phyloP scores from a whole-genome alignment of 2,113 vertebrate genomes.

The Gallinago undulata region DNA sequence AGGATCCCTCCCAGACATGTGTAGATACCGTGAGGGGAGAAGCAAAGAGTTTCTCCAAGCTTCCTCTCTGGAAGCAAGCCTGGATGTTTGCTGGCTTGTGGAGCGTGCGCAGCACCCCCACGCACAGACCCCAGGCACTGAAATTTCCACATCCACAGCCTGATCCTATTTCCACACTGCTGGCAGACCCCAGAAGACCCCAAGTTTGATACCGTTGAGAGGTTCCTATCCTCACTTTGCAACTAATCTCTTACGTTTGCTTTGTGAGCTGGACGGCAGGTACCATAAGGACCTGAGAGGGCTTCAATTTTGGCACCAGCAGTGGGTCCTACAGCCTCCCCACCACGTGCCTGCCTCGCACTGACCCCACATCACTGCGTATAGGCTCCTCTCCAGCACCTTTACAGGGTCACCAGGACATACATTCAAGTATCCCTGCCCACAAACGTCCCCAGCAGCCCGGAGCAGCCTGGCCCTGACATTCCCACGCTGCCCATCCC shows the following conservation, averaged over 20 bases:
- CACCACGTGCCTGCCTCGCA: background rate
- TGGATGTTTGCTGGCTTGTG: background rate
- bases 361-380: rapidly evolving
- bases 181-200: background rate
- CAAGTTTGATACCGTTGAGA: rapidly evolving
- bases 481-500: rapidly evolving
- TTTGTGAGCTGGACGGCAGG: background rate
- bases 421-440: background rate
- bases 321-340: background rate
- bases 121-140: background rate
- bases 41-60: background rate
- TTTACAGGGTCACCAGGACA: background rate
- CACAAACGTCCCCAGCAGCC: background rate
- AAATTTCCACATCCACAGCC: background rate
- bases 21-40: background rate
- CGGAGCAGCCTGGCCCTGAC: background rate
- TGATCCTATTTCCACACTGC: background rate
- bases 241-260: background rate
- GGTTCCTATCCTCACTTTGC: background rate
- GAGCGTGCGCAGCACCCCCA: background rate
- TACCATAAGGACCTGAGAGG: background rate
- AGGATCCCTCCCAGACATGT: background rate
- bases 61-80: background rate
- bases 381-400: background rate
- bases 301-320: background rate